A percentile compares a stretch with the other conserved stretches of the same genome.
Conservation (phyloP, 2,797 vertebrate species). For the Cirrhinus molitorella region DNA sequence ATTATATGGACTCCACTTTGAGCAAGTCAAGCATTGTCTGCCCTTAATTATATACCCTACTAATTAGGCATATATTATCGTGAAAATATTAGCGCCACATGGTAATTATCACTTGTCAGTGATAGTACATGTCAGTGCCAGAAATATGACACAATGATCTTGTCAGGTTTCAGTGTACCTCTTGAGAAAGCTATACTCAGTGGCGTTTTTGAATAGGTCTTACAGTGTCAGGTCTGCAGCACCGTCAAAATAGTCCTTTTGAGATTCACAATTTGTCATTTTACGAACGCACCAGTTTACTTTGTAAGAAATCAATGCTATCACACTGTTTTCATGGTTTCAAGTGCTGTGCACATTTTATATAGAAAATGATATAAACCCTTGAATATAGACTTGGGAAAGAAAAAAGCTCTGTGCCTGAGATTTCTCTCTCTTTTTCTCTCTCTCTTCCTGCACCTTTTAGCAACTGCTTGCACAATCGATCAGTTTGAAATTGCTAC, state of each 20-base stretch:
- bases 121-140: constrained; percentile 18
- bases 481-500: constrained; percentile 42
- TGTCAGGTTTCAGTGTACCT: constrained; percentile 6
- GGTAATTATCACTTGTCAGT: constrained; percentile 55
- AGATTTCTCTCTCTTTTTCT: background rate
- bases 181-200: background rate
- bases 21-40: background rate
- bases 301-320: constrained; percentile 13
- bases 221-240: background rate
- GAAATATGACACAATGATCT: constrained; percentile 5
- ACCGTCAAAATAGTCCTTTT: background rate
- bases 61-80: background rate
- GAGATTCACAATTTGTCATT: background rate
- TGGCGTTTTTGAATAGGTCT: background rate
- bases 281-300: background rate
- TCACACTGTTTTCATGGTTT: constrained; percentile 11
- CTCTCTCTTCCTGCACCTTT: background rate
- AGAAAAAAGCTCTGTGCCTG: background rate
- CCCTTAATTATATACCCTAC: background rate
- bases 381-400: background rate
- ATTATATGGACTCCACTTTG: background rate
- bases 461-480: constrained; percentile 38
- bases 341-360: background rate
- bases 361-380: background rate
- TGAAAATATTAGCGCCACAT: background rate